Evolutionary conservation across 2,888 invertebrate species (phyloP), one percentile per base, ranked within the genome.

Genomic region (Pristionchus arcanus): DNA sequence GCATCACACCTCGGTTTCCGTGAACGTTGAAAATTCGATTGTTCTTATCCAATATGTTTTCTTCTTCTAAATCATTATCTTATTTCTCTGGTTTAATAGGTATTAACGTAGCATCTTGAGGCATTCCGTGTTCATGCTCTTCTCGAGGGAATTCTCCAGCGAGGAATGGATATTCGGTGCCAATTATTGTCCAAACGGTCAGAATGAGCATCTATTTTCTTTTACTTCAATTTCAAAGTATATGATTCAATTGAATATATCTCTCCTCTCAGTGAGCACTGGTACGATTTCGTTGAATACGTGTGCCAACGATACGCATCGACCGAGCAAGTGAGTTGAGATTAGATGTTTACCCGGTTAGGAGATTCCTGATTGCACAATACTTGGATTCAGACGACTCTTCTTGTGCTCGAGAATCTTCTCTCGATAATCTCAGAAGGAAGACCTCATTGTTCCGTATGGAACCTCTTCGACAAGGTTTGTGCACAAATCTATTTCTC

Each of bases 141-240:
- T 31, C 87, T 87, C 34, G 87, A 87, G 53, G 87, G 87, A 28
- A 71, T 87, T 28, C 53, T 87, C 25, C 87, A 87, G 53, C 19
- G 87, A n/a, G 87, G 87, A 42, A 55, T 71, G 71, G 68, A 71
- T 4, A 55, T 87, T 19, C 68, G 71, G 1, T 53, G 53, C 66
- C 87, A 87, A 53, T 9, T 87, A 31, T 71, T 68, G 25, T 11
- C 25, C 16, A 37, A 63, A 2, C 66, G 86, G 86, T 86, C 37
- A 34, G 86, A 28, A 9, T 85, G 31, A 7, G 11, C 11, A 16
- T n/a, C 37, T 28, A 0, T 85, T 34, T 16, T 59, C 34, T 37
- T 5, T 5, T 74, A 34, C 25, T 66, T 25, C 11, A 49, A 49
- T 49, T 49, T 49, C 42, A 49, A 9, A 49, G 13, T 13, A 49